Conservation (phyloP, 2,113 vertebrate genomes). For the Bubo scandiacus region DNA sequence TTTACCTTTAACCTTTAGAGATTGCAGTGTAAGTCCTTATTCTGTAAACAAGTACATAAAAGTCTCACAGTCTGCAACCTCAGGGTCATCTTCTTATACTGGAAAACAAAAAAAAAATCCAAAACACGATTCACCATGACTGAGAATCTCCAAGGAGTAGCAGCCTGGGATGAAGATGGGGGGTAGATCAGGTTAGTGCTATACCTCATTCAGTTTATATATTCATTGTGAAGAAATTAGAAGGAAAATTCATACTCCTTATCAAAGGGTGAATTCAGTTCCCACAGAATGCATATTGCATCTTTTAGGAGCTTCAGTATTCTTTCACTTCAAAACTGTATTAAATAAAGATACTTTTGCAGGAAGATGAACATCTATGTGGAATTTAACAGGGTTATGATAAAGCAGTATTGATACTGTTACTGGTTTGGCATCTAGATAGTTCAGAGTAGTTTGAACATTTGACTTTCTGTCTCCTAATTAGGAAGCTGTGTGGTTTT, state of each 20-base stretch:
- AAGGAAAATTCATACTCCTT: not conserved
- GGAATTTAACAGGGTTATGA: not conserved
- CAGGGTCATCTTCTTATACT: not conserved
- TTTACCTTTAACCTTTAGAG: constrained; percentile 16
- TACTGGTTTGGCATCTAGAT: not conserved
- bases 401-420: not conserved
- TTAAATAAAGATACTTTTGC: not conserved
- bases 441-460: not conserved
- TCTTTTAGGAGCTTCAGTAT: not conserved
- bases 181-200: not conserved
- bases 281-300: not conserved
- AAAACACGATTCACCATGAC: not conserved
- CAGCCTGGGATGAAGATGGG: not conserved
- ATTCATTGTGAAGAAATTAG: not conserved
- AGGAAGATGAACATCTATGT: not conserved
- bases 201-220: not conserved
- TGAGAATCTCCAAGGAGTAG: not conserved
- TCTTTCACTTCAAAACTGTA: not conserved
- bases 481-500: not conserved
- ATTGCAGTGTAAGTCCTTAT: not conserved
- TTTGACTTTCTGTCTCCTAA: not conserved
- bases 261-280: not conserved
- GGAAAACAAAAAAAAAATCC: not conserved
- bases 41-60: constrained; percentile 8
- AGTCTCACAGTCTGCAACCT: not conserved